Percentiles rank a stretch among this genome's conserved stretches.
Conservation (phyloP, 2,888 invertebrate genomes). For the Herminia tarsipennalis region DNA sequence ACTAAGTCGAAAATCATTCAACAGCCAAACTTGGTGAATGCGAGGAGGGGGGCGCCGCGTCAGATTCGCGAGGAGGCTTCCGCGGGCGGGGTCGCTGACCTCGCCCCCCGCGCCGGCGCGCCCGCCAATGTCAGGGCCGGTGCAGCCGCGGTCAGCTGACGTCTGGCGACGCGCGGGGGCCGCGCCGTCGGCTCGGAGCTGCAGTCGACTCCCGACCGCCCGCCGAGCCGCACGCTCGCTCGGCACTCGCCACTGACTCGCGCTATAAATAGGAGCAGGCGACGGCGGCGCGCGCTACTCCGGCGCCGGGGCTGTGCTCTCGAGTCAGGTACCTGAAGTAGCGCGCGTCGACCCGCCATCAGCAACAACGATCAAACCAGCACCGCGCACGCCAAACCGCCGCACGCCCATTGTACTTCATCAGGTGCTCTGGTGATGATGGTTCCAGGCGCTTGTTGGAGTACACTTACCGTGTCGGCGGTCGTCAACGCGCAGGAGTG, state of each 20-base stretch:
- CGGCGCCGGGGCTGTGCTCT: slow-evolving; percentile 93
- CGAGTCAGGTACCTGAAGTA: slow-evolving; percentile 99
- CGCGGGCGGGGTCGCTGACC: slow-evolving; percentile 82
- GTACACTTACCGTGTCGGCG: slow-evolving; percentile 97
- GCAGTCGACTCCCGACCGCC: slow-evolving; percentile 77
- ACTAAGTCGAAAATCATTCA: slow-evolving; percentile 61
- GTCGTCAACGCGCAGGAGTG: slow-evolving; percentile 61
- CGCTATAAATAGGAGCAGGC: slow-evolving; percentile 72
- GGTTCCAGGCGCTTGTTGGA: slow-evolving; percentile 99
- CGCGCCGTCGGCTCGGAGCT: slow-evolving; percentile 67
- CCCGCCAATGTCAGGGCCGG: slow-evolving; percentile 85
- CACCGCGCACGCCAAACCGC: slow-evolving; percentile 78
- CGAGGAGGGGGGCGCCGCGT: slow-evolving; percentile 53
- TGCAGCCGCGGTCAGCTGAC: slow-evolving; percentile 85
- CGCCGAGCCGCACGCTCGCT: slow-evolving; percentile 65
- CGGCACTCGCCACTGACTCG: slow-evolving; percentile 46
- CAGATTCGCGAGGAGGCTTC: slow-evolving; percentile 80
- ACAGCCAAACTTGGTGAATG: slow-evolving; percentile 66
- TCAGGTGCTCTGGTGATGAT: slow-evolving; percentile 98
- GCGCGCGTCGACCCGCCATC: slow-evolving; percentile 92
- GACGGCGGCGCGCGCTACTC: slow-evolving; percentile 92
- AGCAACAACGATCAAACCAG: slow-evolving; percentile 28
- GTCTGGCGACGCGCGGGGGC: slow-evolving; percentile 84
- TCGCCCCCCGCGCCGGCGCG: slow-evolving; percentile 75
- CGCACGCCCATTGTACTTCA: slow-evolving; percentile 99